phyloP scores from a whole-genome alignment of 2,797 vertebrate genomes.

The Gallinago stenura region DNA sequence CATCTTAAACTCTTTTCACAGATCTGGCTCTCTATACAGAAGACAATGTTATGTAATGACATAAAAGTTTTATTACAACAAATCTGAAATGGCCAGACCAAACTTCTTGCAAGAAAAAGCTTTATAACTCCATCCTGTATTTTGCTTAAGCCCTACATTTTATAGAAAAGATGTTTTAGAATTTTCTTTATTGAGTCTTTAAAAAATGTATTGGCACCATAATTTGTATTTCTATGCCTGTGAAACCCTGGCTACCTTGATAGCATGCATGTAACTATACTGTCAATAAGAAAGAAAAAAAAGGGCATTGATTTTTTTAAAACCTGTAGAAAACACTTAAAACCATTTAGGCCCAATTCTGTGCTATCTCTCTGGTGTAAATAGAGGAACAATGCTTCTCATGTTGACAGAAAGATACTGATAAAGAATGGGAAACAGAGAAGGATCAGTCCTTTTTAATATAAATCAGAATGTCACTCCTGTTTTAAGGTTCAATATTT shows the following conservation, averaged over 20 bases:
- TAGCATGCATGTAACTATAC: not conserved
- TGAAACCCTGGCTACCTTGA: not conserved
- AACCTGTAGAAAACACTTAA: not conserved
- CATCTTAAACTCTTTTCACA: not conserved
- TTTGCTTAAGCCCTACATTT: not conserved
- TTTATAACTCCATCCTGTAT: not conserved
- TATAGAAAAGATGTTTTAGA: not conserved
- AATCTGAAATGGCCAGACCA: not conserved
- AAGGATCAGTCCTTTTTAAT: not conserved
- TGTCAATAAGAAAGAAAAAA: not conserved
- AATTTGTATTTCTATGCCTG: not conserved
- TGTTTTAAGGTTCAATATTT: slow-evolving; percentile 52
- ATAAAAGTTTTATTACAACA: slow-evolving; percentile 13
- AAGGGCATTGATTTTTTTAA: not conserved
- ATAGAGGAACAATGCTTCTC: not conserved
- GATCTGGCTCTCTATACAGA: not conserved
- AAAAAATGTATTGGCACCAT: not conserved
- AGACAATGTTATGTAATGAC: not conserved
- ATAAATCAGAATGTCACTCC: slow-evolving; percentile 49
- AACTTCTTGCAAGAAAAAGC: not conserved
- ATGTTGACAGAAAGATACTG: not conserved
- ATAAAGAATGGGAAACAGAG: not conserved
- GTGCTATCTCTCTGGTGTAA: not conserved
- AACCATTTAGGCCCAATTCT: not conserved
- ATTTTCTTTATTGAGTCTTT: not conserved